A percentile compares a stretch with the other conserved stretches of the same genome.
Evolutionary conservation across 2,113 vertebrate species (phyloP).

Genomic region (Aegithalos caudatus): DNA sequence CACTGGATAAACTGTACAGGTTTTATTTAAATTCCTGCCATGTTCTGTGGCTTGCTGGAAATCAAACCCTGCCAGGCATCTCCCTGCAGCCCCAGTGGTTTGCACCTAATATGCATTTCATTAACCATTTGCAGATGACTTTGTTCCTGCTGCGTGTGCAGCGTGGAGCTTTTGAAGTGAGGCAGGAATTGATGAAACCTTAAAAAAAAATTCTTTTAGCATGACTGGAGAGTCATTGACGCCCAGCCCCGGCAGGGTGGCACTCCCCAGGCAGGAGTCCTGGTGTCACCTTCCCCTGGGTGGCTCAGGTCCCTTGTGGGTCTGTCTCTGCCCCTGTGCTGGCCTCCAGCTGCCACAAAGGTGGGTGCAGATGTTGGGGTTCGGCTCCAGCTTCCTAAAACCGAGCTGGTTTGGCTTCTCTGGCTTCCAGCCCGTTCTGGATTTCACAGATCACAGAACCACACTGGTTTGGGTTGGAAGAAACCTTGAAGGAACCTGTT

Average conservation of each 20-base stretch:
- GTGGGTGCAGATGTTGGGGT: background rate
- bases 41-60: background rate
- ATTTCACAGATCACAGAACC: background rate
- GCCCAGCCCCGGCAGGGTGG: background rate
- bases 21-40: background rate
- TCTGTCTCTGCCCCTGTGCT: background rate
- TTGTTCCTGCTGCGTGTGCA: background rate
- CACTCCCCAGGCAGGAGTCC: rapidly evolving
- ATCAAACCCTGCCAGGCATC: background rate
- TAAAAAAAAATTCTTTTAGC: background rate
- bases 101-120: background rate
- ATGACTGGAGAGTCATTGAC: rapidly evolving
- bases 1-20: background rate
- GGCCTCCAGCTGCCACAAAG: background rate
- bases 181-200: background rate
- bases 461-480: background rate
- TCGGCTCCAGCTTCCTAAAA: background rate
- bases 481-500: background rate
- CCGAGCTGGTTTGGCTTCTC: background rate
- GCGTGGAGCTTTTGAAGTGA: background rate
- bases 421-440: background rate
- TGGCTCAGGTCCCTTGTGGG: background rate
- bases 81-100: background rate
- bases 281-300: background rate
- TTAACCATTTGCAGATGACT: background rate